phyloP scores from a whole-genome alignment of 2,888 invertebrate genomes.

The Pristionchus maxplancki region DNA sequence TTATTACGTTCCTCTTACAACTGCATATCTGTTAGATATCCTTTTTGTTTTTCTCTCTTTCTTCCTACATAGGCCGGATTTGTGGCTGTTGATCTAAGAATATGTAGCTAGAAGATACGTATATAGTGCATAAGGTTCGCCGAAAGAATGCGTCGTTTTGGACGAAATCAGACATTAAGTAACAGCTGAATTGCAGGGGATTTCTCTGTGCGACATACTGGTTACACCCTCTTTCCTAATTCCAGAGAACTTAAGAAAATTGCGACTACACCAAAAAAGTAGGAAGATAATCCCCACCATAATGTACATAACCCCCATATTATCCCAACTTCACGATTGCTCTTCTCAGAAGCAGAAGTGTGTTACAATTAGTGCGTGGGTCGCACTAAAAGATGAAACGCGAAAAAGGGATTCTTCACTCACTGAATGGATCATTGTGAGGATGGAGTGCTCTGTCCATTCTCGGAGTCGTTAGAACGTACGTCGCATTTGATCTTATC shows the following conservation, averaged over 20 bases:
- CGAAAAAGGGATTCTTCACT: neutral
- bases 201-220: neutral
- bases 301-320: neutral
- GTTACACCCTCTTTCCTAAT: neutral
- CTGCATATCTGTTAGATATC: neutral
- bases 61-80: neutral
- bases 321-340: neutral
- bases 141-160: neutral
- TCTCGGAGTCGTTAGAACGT: slow-evolving; percentile 19
- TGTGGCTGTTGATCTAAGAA: neutral
- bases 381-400: neutral
- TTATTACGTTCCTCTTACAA: neutral
- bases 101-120: neutral
- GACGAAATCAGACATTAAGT: neutral
- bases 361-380: neutral
- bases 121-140: neutral
- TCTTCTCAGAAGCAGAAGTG: neutral
- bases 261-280: neutral
- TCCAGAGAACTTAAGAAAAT: neutral
- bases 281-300: neutral
- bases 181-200: neutral
- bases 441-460: slow-evolving; percentile 39
- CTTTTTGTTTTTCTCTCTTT: neutral
- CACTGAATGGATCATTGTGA: slow-evolving; percentile 45
- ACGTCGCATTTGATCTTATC: slow-evolving; percentile 37